These are phyloP conservation scores for Apolygus lucorum DNA, from an alignment of 1,140 invertebrate species.

Conservation along the genomic window DNA sequence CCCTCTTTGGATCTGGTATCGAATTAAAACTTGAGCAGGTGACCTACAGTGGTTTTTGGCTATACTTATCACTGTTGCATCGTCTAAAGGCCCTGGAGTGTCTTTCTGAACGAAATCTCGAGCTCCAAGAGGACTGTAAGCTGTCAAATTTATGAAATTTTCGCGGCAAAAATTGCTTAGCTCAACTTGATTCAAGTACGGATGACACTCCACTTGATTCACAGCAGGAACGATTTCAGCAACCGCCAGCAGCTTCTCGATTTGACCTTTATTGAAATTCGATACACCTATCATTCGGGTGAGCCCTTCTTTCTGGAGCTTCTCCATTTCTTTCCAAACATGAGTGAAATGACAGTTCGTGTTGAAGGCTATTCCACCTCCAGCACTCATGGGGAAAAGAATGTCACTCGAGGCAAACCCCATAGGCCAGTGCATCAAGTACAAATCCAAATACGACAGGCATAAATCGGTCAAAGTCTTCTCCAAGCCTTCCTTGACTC, in stretches of 20 bases:
- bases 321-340: slow-evolving; percentile 82
- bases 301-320: slow-evolving; percentile 58
- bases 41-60: slow-evolving; percentile 58
- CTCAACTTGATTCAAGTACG: slow-evolving; percentile 68
- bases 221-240: slow-evolving; percentile 62
- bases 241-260: slow-evolving; percentile 57
- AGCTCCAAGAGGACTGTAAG: slow-evolving; percentile 55
- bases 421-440: slow-evolving; percentile 76
- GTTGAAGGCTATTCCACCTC: neutral
- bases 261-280: slow-evolving; percentile 78
- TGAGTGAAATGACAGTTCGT: slow-evolving; percentile 67
- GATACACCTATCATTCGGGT: slow-evolving; percentile 71
- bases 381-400: slow-evolving; percentile 37
- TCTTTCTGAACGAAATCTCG: slow-evolving; percentile 47
- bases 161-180: slow-evolving; percentile 57
- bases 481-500: slow-evolving; percentile 47
- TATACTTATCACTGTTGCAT: slow-evolving; percentile 51
- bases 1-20: slow-evolving; percentile 48
- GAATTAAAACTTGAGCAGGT: slow-evolving; percentile 57
- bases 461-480: slow-evolving; percentile 48
- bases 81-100: too few relatives aligned
- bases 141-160: slow-evolving; percentile 61
- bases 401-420: slow-evolving; percentile 44
- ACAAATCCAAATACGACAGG: slow-evolving; percentile 61
- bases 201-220: slow-evolving; percentile 74